Evolutionary conservation across 2,888 invertebrate genomes (phyloP).

Genomic region (Anthoptus insignis): DNA sequence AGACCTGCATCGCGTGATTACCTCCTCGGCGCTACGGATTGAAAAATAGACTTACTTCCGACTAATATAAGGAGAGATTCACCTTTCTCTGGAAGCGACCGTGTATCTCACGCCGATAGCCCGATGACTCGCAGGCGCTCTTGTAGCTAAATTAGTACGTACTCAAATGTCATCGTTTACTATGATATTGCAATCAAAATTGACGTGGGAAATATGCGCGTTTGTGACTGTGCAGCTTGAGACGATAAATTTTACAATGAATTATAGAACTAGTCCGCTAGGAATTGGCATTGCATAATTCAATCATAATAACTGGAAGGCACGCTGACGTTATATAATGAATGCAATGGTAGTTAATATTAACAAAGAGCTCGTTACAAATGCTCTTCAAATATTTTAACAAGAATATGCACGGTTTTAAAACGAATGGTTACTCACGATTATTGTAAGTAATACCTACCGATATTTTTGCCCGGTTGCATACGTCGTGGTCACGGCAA

Average conservation of each 20-base stretch:
- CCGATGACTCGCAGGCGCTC: conserved; percentile 61
- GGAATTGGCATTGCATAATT: conserved; percentile 73
- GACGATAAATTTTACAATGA: conserved; percentile 81
- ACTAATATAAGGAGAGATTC: conserved; percentile 65
- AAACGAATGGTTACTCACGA: no score
- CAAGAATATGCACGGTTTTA: no score
- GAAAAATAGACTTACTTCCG: conserved; percentile 70
- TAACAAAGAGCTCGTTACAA: no score
- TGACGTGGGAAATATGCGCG: conserved; percentile 85
- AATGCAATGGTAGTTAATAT: no score
- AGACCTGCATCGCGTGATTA: conserved; percentile 76
- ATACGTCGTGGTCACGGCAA: no score
- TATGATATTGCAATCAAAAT: conserved; percentile 84
- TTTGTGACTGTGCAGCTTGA: conserved; percentile 74
- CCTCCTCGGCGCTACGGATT: conserved; percentile 56
- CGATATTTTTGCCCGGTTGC: no score
- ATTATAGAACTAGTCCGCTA: conserved; percentile 71
- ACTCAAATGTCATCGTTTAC: conserved; percentile 81
- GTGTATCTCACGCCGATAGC: conserved; percentile 71
- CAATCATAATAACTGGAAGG: conserved; percentile 65
- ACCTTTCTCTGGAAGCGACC: conserved; percentile 53
- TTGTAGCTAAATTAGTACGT: conserved; percentile 77
- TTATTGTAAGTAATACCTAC: no score
- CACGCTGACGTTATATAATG: conserved; percentile 45
- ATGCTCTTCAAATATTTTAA: no score